These are phyloP conservation scores for Macrobrachium nipponense DNA, from an alignment of 1,140 invertebrate species.

Conservation along the genomic window DNA sequence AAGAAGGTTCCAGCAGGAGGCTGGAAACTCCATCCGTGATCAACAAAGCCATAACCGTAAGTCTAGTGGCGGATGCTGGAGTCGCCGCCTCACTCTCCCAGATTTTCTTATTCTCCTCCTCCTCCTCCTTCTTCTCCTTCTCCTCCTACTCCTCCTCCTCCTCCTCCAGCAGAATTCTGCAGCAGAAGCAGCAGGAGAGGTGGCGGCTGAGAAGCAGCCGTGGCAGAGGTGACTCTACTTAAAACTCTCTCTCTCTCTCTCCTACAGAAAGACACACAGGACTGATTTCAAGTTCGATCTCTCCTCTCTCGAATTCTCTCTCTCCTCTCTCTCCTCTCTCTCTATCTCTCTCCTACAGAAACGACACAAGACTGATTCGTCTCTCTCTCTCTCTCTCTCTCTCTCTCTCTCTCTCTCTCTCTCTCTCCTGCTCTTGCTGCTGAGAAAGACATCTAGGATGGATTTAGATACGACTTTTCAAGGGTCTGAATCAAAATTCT, in stretches of 20 bases:
- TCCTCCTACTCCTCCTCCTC: not conserved
- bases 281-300: not conserved
- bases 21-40: constrained; percentile 45
- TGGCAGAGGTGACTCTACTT: too few relatives aligned
- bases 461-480: not conserved
- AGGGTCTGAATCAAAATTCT: not conserved
- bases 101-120: constrained; percentile 25
- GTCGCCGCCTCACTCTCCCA: constrained; percentile 24
- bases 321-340: not conserved
- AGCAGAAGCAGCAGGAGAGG: too few relatives aligned
- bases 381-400: not conserved
- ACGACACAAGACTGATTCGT: too few relatives aligned
- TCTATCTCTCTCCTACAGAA: not conserved
- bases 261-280: too few relatives aligned
- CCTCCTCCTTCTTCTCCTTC: not conserved
- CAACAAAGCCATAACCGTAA: constrained; percentile 53
- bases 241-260: too few relatives aligned
- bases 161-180: too few relatives aligned
- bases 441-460: not conserved
- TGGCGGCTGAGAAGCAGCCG: too few relatives aligned
- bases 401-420: constrained; percentile 1
- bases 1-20: constrained; percentile 31
- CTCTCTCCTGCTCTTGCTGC: not conserved
- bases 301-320: not conserved
- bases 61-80: constrained; percentile 41